Conservation (phyloP, 2,113 vertebrate species). For the Blennius ocellaris region DNA sequence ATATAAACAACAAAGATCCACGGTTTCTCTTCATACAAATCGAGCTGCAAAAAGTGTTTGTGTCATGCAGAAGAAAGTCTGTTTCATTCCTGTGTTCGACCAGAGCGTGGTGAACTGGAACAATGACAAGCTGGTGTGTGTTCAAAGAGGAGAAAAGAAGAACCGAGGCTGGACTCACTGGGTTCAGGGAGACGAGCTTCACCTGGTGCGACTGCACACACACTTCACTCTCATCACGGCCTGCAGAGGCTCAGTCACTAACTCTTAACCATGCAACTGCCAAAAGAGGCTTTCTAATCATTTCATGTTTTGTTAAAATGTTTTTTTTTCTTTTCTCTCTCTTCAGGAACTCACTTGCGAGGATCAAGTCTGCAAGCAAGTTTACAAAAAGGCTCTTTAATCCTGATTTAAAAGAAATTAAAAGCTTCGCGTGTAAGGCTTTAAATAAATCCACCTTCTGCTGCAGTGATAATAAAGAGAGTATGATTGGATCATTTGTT, state of each 20-base stretch:
- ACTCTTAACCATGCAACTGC: too few relatives aligned
- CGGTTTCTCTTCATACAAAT: not conserved
- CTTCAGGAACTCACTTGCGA: slow-evolving; percentile 89
- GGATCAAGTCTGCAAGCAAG: slow-evolving; percentile 87
- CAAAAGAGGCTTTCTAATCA: not conserved
- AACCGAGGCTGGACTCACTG: slow-evolving; percentile 92
- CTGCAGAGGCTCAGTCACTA: too few relatives aligned
- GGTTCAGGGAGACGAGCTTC: slow-evolving; percentile 87
- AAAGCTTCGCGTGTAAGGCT: not conserved
- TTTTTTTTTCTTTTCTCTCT: slow-evolving; percentile 2
- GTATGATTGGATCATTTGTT: not conserved
- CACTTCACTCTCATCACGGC: slow-evolving; percentile 8
- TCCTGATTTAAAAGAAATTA: not conserved
- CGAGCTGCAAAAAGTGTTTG: not conserved
- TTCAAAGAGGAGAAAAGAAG: slow-evolving; percentile 90
- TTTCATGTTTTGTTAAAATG: not conserved
- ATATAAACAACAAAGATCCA: not conserved
- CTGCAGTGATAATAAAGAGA: not conserved
- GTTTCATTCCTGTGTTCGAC: too few relatives aligned
- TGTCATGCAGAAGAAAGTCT: too few relatives aligned
- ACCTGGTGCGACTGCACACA: slow-evolving; percentile 82
- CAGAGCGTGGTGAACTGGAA: slow-evolving; percentile 89
- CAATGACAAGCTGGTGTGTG: slow-evolving; percentile 86
- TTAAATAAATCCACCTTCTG: not conserved
- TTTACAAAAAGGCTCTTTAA: slow-evolving; percentile 81